Evolutionary conservation across 2,888 invertebrate species (phyloP).

Genomic region (Emesis furor): DNA sequence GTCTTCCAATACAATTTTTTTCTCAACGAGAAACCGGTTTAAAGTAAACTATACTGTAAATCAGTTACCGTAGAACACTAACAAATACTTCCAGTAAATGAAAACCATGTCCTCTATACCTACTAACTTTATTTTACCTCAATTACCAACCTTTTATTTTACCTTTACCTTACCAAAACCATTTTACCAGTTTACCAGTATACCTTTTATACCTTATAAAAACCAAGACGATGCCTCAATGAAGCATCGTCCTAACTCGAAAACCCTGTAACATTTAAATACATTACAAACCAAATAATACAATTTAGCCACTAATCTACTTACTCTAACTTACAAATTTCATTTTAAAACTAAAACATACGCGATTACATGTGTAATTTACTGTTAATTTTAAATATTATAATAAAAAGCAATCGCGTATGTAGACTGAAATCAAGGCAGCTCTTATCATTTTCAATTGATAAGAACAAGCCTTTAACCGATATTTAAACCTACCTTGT

Average conservation of each 20-base stretch:
- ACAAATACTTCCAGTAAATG: background rate
- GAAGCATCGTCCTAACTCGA: constrained; percentile 29
- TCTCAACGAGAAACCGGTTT: background rate
- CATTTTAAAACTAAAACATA: constrained; percentile 81
- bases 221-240: constrained; percentile 32
- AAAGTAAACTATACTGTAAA: background rate
- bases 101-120: background rate
- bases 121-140: background rate
- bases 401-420: constrained; percentile 69
- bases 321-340: constrained; percentile 87
- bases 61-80: background rate
- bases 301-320: constrained; percentile 51
- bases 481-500: constrained; percentile 90
- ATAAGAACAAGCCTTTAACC: constrained; percentile 65
- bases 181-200: constrained; percentile 33
- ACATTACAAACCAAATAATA: constrained; percentile 59
- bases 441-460: constrained; percentile 52
- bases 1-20: background rate
- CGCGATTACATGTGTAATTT: constrained; percentile 70
- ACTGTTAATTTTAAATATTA: background rate
- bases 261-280: constrained; percentile 72
- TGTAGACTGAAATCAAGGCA: constrained; percentile 54
- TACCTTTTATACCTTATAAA: constrained; percentile 36
- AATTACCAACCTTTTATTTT: background rate
- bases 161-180: constrained; percentile 27